These are phyloP conservation scores for Ormyrus labotus DNA, from an alignment of 2,888 invertebrate genomes.

Conservation along the genomic window DNA sequence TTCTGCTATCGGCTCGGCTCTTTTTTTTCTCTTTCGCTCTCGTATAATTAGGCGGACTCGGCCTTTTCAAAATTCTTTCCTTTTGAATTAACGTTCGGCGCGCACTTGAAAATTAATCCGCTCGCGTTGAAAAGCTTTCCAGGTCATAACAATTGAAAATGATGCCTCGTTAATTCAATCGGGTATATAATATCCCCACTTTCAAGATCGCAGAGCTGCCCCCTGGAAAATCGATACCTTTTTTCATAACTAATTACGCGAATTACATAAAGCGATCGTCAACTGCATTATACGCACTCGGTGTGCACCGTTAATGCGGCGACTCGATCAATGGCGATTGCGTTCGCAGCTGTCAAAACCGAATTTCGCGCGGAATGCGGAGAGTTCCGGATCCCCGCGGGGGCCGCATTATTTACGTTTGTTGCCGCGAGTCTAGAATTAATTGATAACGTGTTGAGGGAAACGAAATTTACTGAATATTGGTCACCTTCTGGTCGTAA, in stretches of 20 bases:
- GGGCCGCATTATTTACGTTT: neutral
- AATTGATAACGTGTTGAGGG: neutral
- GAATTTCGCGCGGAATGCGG: neutral
- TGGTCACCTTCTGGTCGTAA: neutral
- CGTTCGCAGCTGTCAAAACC: neutral
- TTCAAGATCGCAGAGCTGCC: neutral
- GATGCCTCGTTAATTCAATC: slow-evolving; percentile 4
- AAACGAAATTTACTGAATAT: neutral
- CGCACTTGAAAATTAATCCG: neutral
- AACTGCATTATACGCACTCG: neutral
- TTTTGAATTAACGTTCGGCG: neutral
- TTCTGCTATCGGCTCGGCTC: neutral
- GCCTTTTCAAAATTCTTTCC: neutral
- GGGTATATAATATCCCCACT: neutral
- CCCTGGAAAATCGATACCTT: slow-evolving; percentile 9
- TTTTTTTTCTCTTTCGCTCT: neutral
- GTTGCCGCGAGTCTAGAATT: neutral
- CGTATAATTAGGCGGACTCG: neutral
- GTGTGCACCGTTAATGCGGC: neutral
- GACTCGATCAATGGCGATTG: neutral
- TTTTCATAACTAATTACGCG: slow-evolving; percentile 11
- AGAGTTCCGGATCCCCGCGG: neutral
- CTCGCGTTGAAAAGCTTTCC: neutral
- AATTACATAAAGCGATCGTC: slow-evolving; percentile 13
- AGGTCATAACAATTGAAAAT: neutral